Evolutionary conservation across 2,113 vertebrate species (phyloP).

Genomic region (Oncorhynchus gorbuscha): DNA sequence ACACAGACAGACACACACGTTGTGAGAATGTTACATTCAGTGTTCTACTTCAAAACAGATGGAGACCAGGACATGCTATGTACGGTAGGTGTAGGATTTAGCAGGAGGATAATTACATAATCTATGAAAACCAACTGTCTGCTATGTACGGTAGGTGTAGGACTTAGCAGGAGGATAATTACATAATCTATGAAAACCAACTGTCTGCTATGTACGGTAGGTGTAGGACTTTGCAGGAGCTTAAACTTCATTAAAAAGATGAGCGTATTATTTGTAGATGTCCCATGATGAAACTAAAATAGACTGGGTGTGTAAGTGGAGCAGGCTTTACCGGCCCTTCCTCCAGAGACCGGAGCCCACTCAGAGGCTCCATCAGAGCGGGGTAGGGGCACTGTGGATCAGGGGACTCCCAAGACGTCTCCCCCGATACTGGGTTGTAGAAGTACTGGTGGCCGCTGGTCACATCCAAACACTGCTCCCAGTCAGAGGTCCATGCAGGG

Average conservation of each 20-base stretch:
- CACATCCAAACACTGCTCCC: conserved; percentile 85
- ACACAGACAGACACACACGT: not conserved
- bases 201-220: conserved; percentile 25
- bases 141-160: too few relatives aligned
- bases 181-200: not conserved
- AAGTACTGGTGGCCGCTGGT: conserved; percentile 82
- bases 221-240: conserved; percentile 20
- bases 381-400: conserved; percentile 54
- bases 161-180: not conserved
- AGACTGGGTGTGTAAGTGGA: conserved; percentile 53
- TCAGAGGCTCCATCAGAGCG: conserved; percentile 59
- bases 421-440: conserved; percentile 86
- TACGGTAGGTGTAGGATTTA: conserved; percentile 33
- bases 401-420: conserved; percentile 89
- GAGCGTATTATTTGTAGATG: conserved; percentile 49
- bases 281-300: conserved; percentile 64
- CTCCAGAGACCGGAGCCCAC: conserved; percentile 50
- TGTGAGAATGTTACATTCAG: not conserved
- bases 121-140: too few relatives aligned
- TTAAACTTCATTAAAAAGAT: conserved; percentile 52
- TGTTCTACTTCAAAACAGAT: not conserved
- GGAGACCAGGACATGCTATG: conserved; percentile 11
- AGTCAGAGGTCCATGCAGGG: conserved; percentile 64
- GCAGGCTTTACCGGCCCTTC: conserved; percentile 66
- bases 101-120: not conserved